Evolutionary conservation across 2,113 vertebrate genomes (phyloP), one percentile per base, ranked within the genome.

Genomic region (Lipophrys pholis): DNA sequence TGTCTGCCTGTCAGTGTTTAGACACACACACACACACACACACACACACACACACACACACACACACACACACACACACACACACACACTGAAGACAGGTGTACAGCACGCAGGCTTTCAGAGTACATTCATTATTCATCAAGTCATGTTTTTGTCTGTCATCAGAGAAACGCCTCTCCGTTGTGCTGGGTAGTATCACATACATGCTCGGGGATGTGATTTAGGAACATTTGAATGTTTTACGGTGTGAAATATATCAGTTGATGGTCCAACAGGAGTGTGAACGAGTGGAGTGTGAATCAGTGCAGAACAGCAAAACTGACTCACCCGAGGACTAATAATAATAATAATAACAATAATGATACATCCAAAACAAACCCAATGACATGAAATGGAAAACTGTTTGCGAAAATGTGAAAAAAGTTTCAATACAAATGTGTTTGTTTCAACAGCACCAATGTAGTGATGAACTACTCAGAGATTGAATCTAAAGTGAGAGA

Each of bases 401-500:
- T 30, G 15, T 55, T n/a, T n/a, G n/a, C n/a, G n/a, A n/a, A 30
- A 30, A 2, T 30, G 21, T 30, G 21, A 30, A 2, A 2, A 4
- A 30, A 30, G 21, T 30, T 30, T 4, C 21, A 30, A 30, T 30
- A 30, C 21, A 30, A 30, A 30, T 30, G 21, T 30, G 21, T 30
- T 30, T 84, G 5, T 83, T 17, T 82, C 65, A 55, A 78, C 86
- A 95, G 98, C 94, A 99, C 98, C 92, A 99, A 99, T 85, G 97
- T 99, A 94, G 98, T 99, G 90, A 99, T 99, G 98, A 99, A 99
- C 96, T 99, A 99, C 94, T 99, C 98, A 58, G 98, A 99, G 90
- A 98, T 99, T 0, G 98, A 99, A 93, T 98, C 97, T 89, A 99
- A 99, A 90, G 97, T 99, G 94, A 96, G 98, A 93, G 98, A 99